Percentiles rank a stretch among this genome's conserved stretches.
Evolutionary conservation across 2,888 invertebrate genomes (phyloP).

Genomic region (Vesta saturnalis): DNA sequence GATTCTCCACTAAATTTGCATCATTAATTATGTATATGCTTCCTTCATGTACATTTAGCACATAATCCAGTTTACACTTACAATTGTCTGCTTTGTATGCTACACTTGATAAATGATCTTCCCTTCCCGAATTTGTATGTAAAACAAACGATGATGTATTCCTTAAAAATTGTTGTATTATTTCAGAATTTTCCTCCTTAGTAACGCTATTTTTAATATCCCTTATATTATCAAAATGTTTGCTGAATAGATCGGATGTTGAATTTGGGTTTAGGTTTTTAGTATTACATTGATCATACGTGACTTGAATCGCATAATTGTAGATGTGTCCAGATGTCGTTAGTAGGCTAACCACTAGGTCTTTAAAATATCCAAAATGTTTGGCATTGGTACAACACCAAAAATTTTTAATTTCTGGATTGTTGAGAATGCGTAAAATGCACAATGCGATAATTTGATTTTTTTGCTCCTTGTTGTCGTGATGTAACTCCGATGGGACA

Average conservation of each 20-base stretch:
- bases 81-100: neutral
- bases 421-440: neutral
- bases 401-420: neutral
- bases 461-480: neutral
- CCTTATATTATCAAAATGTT: neutral
- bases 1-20: too few species aligned
- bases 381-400: neutral
- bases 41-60: too few species aligned
- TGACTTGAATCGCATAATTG: neutral
- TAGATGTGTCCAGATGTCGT: neutral
- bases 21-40: too few species aligned
- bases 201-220: neutral
- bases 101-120: neutral
- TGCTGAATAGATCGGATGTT: neutral
- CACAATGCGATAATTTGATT: neutral
- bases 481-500: too few species aligned
- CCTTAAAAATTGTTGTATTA: neutral
- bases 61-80: too few species aligned
- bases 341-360: neutral
- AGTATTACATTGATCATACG: neutral
- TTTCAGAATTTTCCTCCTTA: neutral
- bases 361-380: neutral
- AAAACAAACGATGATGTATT: neutral
- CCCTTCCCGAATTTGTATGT: neutral
- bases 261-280: too few species aligned